A percentile compares a stretch with the other conserved stretches of the same genome.
Evolutionary conservation across 2,113 vertebrate genomes (phyloP).

Genomic region (Pomatorhinus ruficollis): DNA sequence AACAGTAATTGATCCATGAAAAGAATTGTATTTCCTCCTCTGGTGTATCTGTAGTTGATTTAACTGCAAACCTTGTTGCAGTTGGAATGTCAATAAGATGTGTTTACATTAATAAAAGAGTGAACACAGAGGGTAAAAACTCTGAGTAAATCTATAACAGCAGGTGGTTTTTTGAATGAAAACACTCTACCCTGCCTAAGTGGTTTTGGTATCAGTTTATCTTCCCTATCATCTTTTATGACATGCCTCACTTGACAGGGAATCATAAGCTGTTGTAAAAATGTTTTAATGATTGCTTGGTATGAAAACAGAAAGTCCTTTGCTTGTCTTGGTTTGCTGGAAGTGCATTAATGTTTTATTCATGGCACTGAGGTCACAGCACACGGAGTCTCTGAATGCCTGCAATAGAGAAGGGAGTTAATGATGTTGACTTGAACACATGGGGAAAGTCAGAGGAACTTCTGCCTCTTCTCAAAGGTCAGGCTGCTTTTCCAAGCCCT

Average conservation of each 20-base stretch:
- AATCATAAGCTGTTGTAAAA: constrained; percentile 9
- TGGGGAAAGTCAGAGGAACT: neutral
- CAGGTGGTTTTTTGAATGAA: neutral
- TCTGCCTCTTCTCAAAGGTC: neutral
- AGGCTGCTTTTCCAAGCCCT: neutral
- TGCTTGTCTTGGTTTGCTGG: neutral
- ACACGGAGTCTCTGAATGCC: neutral
- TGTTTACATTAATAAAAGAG: neutral
- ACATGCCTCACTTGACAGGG: neutral
- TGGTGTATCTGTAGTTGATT: neutral
- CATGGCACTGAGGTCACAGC: neutral
- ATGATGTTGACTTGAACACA: neutral
- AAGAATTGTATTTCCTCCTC: neutral
- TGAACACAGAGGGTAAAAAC: neutral
- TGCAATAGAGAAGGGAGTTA: neutral
- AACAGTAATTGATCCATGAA: neutral
- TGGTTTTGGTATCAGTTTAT: neutral
- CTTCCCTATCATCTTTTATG: neutral
- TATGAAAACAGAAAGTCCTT: constrained; percentile 26
- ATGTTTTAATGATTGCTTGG: constrained; percentile 7
- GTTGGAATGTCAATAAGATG: neutral
- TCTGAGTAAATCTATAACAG: neutral
- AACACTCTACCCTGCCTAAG: neutral
- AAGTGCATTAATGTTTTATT: constrained; percentile 30
- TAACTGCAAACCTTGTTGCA: neutral